Base-by-base conservation (phyloP, 2,113 vertebrate genomes). In the Cinclus cinclus region DNA sequence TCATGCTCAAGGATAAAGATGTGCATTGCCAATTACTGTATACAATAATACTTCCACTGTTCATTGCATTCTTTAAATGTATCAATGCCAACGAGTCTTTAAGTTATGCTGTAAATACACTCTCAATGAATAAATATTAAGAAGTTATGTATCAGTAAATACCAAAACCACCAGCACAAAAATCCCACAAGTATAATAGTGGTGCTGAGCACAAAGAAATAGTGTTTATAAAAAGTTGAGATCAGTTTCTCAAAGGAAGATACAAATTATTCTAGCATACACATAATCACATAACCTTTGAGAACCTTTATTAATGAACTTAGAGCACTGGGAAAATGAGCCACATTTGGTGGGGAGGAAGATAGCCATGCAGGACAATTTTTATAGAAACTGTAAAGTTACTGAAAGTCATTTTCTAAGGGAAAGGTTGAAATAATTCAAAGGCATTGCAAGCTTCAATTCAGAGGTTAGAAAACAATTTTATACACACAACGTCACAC, bases 131-230 rank as follows among this genome's bases (percentile, higher is more conserved):
- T 91, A 64, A 97, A 92, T 30, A 85, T 64, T 83, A 67, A 91
- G 52, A 64, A 86, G 52, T 90, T 60, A 30, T 9, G 16, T 75
- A 81, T 75, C 64, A 94, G 67, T 50, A 87, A 95, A 94, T 35
- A 77, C 46, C 79, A 92, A 89, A 93, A 82, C n/a, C 28, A 93
- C 16, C 22, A 87, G 46, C 41, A 95, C 73, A 90, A 92, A 95
- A 95, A 89, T 47, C 31, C 22, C 64, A 80, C 46, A 42, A 73
- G 62, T 27, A 69, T 50, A 96, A 77, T 1, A 62, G 83, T 15
- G 33, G 35, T 84, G 41, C 37, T 65, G 50, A 87, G 19, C 28
- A 65, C 69, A 39, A 31, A 68, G 28, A 91, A 94, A 65, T 53
- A 71, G 95, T 15, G n/a, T 39, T 67, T 69, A 42, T 13, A 47